Base-by-base conservation (phyloP, 2,797 vertebrate genomes). In the Echiichthys vipera region DNA sequence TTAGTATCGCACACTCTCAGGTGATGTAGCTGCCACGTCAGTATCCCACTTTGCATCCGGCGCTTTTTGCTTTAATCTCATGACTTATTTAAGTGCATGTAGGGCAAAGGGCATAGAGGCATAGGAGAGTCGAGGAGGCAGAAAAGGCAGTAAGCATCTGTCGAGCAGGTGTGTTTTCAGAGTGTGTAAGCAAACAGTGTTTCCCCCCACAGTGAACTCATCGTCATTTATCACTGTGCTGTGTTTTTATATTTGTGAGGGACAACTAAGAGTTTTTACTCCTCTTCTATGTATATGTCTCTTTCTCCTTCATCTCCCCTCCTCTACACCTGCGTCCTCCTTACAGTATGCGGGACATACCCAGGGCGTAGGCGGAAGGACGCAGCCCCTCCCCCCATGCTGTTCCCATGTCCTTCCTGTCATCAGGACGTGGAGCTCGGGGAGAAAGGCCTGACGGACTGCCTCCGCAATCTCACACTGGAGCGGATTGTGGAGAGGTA, bases 401-500 rank as follows among this genome's bases (percentile, higher is more conserved):
- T 95, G 88, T 98, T 99, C 88, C 97, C 97, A 0, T 99, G 98
- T 92, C 96, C 97, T 0, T 93, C 95, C 82, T 99, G 97, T 91
- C 94, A 94, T 81, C 91, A 92, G 56, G 97, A 99, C 0, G 96
- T 99, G 89, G 97, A 98, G 87, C 94, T 99, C 27, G 97, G 97
- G 1, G 97, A 98, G 83, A 89, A 93, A 68, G 98, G 97, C 29
- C 92, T 99, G 83, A 91, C 95, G 0, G 96, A 97, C 77, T 97
- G 98, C 46, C 96, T 98, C 81, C 96, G 98, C 18, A 99, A 99
- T 92, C 95, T 99, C 87, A 99, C 97, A 0, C 91, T 99, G 92
- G 98, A 99, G 86, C 95, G 97, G 9, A 96, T 99, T 15, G 97
- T 98, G 78, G 98, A 99, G 84, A 95, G 98, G 77, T 99, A 94